Evolutionary conservation across 2,888 invertebrate genomes (phyloP).

Genomic region (Petrolisthes cinctipes): DNA sequence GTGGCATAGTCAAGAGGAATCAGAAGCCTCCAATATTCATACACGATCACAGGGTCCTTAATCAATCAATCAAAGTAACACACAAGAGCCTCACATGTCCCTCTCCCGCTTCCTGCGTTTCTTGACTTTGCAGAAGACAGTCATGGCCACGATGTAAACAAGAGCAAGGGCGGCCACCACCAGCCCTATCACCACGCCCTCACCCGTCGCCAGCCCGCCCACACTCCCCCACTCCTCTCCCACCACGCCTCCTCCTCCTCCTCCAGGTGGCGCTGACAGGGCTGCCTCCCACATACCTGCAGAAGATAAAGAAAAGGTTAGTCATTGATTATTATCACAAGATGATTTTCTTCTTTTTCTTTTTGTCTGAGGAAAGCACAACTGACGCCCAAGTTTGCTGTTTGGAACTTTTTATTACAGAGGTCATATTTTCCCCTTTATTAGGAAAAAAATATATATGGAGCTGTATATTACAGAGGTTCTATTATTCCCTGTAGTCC

Average conservation of each 20-base stretch:
- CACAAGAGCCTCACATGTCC: conserved; percentile 20
- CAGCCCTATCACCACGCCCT: conserved; percentile 54
- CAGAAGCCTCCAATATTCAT: too few relatives aligned
- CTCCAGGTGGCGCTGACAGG: conserved; percentile 6
- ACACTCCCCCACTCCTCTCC: too few relatives aligned
- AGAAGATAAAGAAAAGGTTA: not conserved
- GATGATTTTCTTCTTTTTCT: too few relatives aligned
- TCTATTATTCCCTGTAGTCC: not conserved
- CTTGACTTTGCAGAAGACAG: conserved; percentile 46
- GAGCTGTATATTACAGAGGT: too few relatives aligned
- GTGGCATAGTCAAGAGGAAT: too few relatives aligned
- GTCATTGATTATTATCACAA: too few relatives aligned
- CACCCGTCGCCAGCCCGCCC: conserved; percentile 29
- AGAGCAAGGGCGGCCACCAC: conserved; percentile 50
- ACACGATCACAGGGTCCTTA: too few relatives aligned
- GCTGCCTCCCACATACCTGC: conserved; percentile 30
- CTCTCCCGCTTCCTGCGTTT: conserved; percentile 19
- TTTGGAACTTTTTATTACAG: too few relatives aligned
- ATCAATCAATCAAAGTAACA: not conserved
- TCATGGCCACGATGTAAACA: conserved; percentile 55
- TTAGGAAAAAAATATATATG: too few relatives aligned
- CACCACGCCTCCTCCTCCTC: conserved; percentile 1
- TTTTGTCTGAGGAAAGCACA: not conserved
- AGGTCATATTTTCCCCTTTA: too few relatives aligned
- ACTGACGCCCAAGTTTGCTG: too few relatives aligned